Conservation (phyloP, 1,140 invertebrate genomes). For the Sitobion miscanthi region DNA sequence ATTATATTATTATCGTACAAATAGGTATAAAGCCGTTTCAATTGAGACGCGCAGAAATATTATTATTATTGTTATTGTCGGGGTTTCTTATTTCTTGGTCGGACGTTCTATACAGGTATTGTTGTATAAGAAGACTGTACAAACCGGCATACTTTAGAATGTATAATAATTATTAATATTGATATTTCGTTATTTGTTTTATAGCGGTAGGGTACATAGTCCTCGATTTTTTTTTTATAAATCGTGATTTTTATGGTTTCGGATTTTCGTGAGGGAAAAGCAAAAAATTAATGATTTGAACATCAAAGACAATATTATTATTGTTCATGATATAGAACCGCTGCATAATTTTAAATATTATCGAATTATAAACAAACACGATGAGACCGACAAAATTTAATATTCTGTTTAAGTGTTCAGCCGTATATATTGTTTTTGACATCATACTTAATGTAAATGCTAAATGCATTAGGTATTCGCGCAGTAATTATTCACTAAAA, state of each 20-base stretch:
- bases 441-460: background rate
- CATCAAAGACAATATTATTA: background rate
- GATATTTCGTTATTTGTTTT: background rate
- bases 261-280: background rate
- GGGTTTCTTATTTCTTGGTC: background rate
- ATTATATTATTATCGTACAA: background rate
- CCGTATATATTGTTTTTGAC: background rate
- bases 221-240: too few relatives aligned
- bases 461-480: background rate
- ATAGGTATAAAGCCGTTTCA: background rate
- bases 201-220: too few relatives aligned
- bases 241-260: background rate
- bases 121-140: background rate
- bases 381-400: background rate
- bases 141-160: background rate
- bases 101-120: too few relatives aligned
- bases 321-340: background rate
- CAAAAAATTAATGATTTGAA: background rate
- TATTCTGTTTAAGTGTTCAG: background rate
- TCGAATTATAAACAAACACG: background rate
- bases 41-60: background rate
- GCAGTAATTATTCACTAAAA: background rate
- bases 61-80: background rate
- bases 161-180: background rate
- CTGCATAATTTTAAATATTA: background rate